Evolutionary conservation across 2,888 invertebrate species (phyloP), one percentile per base, ranked within the genome.

Genomic region (Xestia c-nigrum): DNA sequence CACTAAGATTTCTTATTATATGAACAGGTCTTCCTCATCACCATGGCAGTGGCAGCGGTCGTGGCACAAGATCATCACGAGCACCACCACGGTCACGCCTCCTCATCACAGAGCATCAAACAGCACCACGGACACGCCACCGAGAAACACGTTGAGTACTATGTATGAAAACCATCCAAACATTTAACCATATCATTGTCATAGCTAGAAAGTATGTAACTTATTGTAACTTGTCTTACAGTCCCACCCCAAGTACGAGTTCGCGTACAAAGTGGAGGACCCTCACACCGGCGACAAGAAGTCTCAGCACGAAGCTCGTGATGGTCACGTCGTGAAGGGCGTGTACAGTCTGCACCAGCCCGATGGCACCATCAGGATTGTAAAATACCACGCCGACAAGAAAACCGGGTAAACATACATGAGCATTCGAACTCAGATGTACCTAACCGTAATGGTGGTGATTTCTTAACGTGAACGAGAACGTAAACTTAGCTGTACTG

Each of bases 51-150:
- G 19, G 57, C 57, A 10, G 38, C 31, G 0, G 69, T 69, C 0
- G 50, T 9, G 7, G 78, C 78, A 46, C 79, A 79, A 38, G 67
- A 73, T 5, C 72, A 80, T 19, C 7, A 74, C 43, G 12, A 73
- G 3, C 78, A 89, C 10, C 81, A 82, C 9, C 85, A 90, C 55
- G 86, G 81, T 12, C 87, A 89, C 92, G 89, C 88, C 12, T 50
- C 50, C 19, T 50, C 50, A 19, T 50, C 50, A 50, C 50, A 50
- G 19, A 50, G 50, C 50, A 19, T 50, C 50, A 50, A 88, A 43
- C 89, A 91, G 74, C 90, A 93, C 78, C 91, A 91, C 76, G 89
- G 86, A 21, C 85, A 91, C 31, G 86, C 84, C 31, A 83, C 85
- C 0, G 84, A 80, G 66, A 81, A 88, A 57, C 81, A 84, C 61